Percentiles rank a stretch among this genome's conserved stretches.
Conservation (phyloP, 2,888 invertebrate species). For the Hypolimnas misippus region DNA sequence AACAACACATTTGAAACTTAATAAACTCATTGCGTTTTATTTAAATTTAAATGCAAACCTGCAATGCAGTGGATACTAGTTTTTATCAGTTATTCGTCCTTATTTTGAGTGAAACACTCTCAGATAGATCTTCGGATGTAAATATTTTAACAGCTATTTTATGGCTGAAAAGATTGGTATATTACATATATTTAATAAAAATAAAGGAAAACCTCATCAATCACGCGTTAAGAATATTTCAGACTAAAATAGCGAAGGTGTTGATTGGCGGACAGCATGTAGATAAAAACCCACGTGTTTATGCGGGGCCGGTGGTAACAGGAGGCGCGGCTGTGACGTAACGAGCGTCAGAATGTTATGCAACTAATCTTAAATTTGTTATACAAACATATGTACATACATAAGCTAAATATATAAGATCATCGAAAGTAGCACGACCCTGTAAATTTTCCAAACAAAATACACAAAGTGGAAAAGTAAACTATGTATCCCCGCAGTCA, state of each 20-base stretch:
- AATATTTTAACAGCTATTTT: no score
- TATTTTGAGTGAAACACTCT: no score
- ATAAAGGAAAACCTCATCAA: neutral
- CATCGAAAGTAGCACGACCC: constrained; percentile 16
- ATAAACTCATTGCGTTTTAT: no score
- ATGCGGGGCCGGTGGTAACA: constrained; percentile 54
- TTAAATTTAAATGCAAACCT: no score
- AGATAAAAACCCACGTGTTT: constrained; percentile 37
- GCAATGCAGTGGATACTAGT: no score
- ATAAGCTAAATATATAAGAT: constrained; percentile 24
- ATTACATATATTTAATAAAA: neutral
- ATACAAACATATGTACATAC: neutral
- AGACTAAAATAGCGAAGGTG: constrained; percentile 31
- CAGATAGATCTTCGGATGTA: no score
- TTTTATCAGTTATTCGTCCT: no score
- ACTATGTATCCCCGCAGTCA: constrained; percentile 18
- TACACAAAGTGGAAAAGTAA: constrained; percentile 17
- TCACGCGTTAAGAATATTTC: neutral
- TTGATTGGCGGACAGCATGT: constrained; percentile 28
- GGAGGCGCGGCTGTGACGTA: constrained; percentile 76
- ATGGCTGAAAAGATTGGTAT: no score
- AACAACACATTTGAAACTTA: no score
- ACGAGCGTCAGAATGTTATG: constrained; percentile 55
- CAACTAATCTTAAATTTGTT: constrained; percentile 47
- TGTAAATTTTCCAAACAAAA: constrained; percentile 16